phyloP scores from a whole-genome alignment of 2,888 invertebrate species.

The Sceliomorpha sp. region DNA sequence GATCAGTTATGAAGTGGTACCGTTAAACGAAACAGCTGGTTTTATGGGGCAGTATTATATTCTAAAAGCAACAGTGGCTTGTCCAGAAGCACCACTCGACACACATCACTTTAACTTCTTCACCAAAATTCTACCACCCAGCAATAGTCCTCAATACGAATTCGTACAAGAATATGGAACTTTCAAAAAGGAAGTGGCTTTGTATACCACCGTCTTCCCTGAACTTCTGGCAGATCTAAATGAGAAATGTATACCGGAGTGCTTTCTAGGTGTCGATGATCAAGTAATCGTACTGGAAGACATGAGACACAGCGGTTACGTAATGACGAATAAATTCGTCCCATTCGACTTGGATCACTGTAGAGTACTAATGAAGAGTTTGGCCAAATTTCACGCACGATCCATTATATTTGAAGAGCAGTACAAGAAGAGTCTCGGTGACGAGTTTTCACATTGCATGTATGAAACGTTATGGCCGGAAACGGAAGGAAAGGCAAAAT shows the following conservation, averaged over 20 bases:
- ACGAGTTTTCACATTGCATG: slow-evolving; percentile 64
- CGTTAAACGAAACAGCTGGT: slow-evolving; percentile 65
- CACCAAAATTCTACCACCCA: slow-evolving; percentile 66
- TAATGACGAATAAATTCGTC: slow-evolving; percentile 84
- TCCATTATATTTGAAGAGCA: slow-evolving; percentile 81
- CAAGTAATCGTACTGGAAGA: slow-evolving; percentile 82
- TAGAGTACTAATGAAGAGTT: slow-evolving; percentile 82
- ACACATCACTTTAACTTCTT: slow-evolving; percentile 64
- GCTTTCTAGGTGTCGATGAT: slow-evolving; percentile 65
- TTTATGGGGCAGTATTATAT: slow-evolving; percentile 72
- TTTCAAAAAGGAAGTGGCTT: slow-evolving; percentile 68
- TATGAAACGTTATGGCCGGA: slow-evolving; percentile 68
- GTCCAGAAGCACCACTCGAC: slow-evolving; percentile 44
- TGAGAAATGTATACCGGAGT: slow-evolving; percentile 63
- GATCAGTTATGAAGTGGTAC: slow-evolving; percentile 65
- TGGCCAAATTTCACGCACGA: slow-evolving; percentile 85
- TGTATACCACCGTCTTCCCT: slow-evolving; percentile 69
- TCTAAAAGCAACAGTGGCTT: slow-evolving; percentile 62
- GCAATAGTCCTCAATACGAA: slow-evolving; percentile 61
- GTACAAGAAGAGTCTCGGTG: slow-evolving; percentile 62
- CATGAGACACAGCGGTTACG: slow-evolving; percentile 83
- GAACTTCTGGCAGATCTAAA: slow-evolving; percentile 62
- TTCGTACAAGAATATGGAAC: slow-evolving; percentile 56
- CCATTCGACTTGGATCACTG: slow-evolving; percentile 84
- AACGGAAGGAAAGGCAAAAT: slow-evolving; percentile 19